A percentile compares a stretch with the other conserved stretches of the same genome.
Evolutionary conservation across 2,888 invertebrate genomes (phyloP).

Genomic region (Chrysolina americana): DNA sequence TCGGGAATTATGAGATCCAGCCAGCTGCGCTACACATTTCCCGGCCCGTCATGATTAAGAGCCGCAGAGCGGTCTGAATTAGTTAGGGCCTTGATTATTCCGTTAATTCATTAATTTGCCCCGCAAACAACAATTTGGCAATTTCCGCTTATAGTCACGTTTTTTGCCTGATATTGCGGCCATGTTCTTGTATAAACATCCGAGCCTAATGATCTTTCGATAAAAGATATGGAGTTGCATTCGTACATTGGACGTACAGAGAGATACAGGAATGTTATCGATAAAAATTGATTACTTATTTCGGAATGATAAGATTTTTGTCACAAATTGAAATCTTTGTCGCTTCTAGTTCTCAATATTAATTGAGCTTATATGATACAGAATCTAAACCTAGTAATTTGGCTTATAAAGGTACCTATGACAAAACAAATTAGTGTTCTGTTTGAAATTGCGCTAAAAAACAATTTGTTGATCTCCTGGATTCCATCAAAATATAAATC

Average conservation of each 20-base stretch:
- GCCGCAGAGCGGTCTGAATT: slow-evolving; percentile 55
- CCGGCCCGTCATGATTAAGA: slow-evolving; percentile 61
- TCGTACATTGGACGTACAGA: neutral
- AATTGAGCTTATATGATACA: no score
- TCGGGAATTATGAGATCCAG: slow-evolving; percentile 65
- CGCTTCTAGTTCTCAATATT: no score
- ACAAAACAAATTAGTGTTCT: no score
- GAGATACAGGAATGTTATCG: neutral
- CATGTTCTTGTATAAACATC: slow-evolving; percentile 42
- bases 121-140: slow-evolving; percentile 59
- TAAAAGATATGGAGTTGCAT: slow-evolving; percentile 38
- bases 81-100: slow-evolving; percentile 62
- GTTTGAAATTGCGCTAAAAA: no score
- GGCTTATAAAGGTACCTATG: no score
- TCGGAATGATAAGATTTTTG: no score
- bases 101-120: slow-evolving; percentile 65
- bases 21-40: slow-evolving; percentile 68
- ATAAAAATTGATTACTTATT: no score
- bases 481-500: no score
- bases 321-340: no score
- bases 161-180: slow-evolving; percentile 34
- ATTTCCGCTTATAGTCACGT: slow-evolving; percentile 58
- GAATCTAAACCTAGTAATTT: no score
- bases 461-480: no score
- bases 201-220: slow-evolving; percentile 38